Base-by-base conservation (phyloP, 2,797 vertebrate species). In the Melopsittacus undulatus region DNA sequence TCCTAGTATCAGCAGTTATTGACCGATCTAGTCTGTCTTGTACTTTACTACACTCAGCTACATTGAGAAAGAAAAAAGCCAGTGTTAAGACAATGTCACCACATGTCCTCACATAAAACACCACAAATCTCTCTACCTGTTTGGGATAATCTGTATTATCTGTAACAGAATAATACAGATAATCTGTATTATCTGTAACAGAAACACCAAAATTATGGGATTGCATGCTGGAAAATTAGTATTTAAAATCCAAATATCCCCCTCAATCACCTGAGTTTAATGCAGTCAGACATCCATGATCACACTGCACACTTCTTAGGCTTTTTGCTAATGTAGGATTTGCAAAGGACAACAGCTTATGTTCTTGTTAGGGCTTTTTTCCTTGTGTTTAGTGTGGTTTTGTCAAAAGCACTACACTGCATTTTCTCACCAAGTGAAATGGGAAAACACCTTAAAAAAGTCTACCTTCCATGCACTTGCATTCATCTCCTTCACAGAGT, bases 401-500 rank as follows among this genome's bases (percentile, higher is more conserved):
- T 85, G 14, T 64, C 34, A 51, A 70, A 94, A 92, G 68, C 20
- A 56, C 22, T 51, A 36, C 20, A 24, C 22, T 52, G 27, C 46
- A 18, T 66, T 93, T 57, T 48, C 16, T 36, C 36, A 61, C 26
- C 22, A 24, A 66, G 24, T 21, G 18, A 83, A 80, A 78, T 2
- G 3, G 40, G n/a, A 83, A 75, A 56, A 45, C 4, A 36, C 21
- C 42, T 82, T 70, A 12, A 30, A 26, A 43, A n/a, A 48, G n/a
- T 40, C 97, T 98, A 99, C 99, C 99, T 98, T 98, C 98, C 97
- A 99, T 98, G 92, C 99, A 99, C 87, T 98, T 98, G 96, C 99
- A 99, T 30, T 98, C 89, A 5, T 97, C 92, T 38, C 95, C 98
- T 92, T 98, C 97, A 96, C 99, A 99, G 72, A 99, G 96, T 73